Evolutionary conservation across 2,888 invertebrate species (phyloP), one percentile per base, ranked within the genome.

Genomic region (Dynastes maya): DNA sequence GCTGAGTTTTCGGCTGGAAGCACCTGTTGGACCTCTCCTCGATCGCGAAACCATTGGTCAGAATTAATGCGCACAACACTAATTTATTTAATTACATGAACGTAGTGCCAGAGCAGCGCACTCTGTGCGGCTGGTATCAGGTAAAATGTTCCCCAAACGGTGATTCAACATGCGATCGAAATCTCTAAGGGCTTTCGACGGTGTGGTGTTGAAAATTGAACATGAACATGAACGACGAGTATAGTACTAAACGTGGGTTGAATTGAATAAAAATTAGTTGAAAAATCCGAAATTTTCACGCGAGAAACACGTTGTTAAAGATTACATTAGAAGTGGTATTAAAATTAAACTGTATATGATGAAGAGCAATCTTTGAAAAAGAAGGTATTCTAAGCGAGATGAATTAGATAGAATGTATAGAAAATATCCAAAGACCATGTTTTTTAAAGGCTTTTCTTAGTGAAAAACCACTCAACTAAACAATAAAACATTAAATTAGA

Each of bases 31-130:
- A 29, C 51, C 45, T 45, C 45, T 45, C 45, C 8, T 51, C 51
- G 68, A 51, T 68, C 68, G 68, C 68, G 49, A 51, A 68, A 68
- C 68, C 68, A 68, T 51, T 68, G 68, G 68, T 68, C 68, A 68
- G 68, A 68, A 51, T 51, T 49, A 51, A 51, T 51, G 68, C 51
- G 51, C 68, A 51, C 55, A 58, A 58, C 55, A 58, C 68, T 68
- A 68, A 68, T 68, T 68, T 68, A 68, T 68, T 68, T 68, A 68
- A 68, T 68, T 68, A 68, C 29, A 37, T 4, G 49, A 58, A 22
- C 27, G 55, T 22, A 58, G 45, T 45, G 45, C 32, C 32, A 37
- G 32, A 37, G 45, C 8, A 11, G n/a, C 5, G 65, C 40, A 40
- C 68, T 51, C 29, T 51, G 68, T 68, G 51, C 27, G 22, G 45